phyloP scores from a whole-genome alignment of 1,140 invertebrate genomes.

The Eciton burchellii region DNA sequence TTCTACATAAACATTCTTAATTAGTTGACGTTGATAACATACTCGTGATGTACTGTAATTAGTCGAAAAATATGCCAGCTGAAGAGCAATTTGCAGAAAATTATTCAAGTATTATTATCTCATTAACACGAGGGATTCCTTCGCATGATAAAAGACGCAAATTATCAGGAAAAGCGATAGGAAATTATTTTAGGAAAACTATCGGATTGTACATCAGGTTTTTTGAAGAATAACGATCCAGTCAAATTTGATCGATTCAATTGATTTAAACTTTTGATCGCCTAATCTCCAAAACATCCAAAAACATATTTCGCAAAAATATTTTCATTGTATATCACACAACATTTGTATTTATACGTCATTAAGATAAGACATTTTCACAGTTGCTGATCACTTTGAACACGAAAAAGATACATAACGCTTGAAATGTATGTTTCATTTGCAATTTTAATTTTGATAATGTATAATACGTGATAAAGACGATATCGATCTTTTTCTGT shows the following conservation, averaged over 20 bases:
- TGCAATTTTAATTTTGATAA: not conserved
- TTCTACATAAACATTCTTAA: not conserved
- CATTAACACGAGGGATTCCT: not conserved
- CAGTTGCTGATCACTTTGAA: not conserved
- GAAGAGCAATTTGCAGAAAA: not conserved
- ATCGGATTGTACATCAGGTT: no score
- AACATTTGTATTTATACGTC: not conserved
- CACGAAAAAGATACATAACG: not conserved
- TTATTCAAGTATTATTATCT: conserved; percentile 23
- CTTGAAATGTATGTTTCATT: not conserved
- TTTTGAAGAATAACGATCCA: not conserved
- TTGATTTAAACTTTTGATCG: no score
- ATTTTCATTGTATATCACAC: not conserved
- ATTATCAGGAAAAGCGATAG: not conserved
- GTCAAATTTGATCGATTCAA: not conserved
- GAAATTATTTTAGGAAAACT: no score
- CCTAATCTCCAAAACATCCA: no score
- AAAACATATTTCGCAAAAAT: conserved; percentile 12
- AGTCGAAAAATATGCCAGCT: not conserved
- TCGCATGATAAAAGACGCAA: not conserved
- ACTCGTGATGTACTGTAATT: not conserved
- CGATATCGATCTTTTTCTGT: not conserved
- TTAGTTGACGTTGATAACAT: not conserved
- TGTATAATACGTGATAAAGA: not conserved
- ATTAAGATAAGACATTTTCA: conserved; percentile 6